Evolutionary conservation across 2,113 vertebrate genomes (phyloP).

Genomic region (Leucosticte australis): DNA sequence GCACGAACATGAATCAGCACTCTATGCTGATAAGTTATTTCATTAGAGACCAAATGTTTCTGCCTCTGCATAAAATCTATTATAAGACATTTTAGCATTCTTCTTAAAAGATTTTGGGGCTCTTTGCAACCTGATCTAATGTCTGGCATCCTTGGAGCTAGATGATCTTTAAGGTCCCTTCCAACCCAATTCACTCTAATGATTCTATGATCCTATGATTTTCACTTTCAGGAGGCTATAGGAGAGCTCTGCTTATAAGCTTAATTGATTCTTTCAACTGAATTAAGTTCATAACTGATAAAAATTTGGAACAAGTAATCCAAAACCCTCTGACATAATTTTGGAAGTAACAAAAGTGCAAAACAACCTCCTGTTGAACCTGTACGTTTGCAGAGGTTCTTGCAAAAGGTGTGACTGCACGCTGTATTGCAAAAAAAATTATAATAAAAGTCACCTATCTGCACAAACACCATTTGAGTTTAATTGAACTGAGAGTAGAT

Average conservation of each 20-base stretch:
- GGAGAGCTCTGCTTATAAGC: conserved; percentile 3
- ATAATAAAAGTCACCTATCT: not conserved
- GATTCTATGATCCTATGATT: not conserved
- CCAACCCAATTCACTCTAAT: not conserved
- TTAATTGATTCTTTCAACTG: conserved; percentile 23
- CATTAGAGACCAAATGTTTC: conserved; percentile 51
- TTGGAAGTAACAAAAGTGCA: not conserved
- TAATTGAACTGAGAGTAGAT: not conserved
- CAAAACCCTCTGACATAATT: not conserved
- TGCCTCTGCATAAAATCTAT: conserved; percentile 8
- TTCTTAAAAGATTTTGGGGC: not conserved
- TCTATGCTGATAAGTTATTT: conserved; percentile 45
- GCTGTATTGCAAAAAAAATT: not conserved
- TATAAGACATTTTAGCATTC: conserved; percentile 21
- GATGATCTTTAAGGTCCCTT: not conserved
- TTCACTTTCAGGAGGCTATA: not conserved
- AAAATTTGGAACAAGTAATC: conserved; percentile 29
- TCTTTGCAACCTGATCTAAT: not conserved
- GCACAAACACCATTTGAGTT: not conserved
- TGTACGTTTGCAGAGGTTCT: not conserved
- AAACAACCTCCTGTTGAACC: not conserved
- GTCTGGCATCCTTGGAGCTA: not conserved
- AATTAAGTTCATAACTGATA: conserved; percentile 13
- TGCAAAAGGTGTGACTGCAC: not conserved
- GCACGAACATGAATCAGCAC: conserved; percentile 42